These are phyloP conservation scores for Calameuta filiformis DNA, from an alignment of 2,888 invertebrate genomes.

Conservation along the genomic window DNA sequence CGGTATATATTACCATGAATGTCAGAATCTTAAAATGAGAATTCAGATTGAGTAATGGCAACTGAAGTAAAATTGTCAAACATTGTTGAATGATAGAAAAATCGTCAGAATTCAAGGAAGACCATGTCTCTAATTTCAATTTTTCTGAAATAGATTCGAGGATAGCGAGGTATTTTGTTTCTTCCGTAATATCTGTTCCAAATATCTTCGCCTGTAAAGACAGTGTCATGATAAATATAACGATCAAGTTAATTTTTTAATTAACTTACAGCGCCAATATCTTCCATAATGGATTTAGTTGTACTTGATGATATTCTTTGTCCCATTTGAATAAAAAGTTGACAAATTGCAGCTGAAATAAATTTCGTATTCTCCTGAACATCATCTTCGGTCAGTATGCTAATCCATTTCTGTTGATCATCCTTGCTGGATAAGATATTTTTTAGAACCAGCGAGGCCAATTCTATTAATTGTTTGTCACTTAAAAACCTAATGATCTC, in stretches of 20 bases:
- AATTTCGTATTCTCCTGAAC: slow-evolving; percentile 43
- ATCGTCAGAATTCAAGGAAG: slow-evolving; percentile 21
- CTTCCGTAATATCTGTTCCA: background rate
- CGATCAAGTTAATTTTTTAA: slow-evolving; percentile 5
- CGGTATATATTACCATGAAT: slow-evolving; percentile 43
- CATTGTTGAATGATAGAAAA: slow-evolving; percentile 23
- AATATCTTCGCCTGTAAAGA: background rate
- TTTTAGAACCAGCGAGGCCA: slow-evolving; percentile 38
- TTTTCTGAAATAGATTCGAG: slow-evolving; percentile 37
- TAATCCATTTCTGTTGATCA: slow-evolving; percentile 31
- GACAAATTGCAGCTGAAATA: slow-evolving; percentile 33
- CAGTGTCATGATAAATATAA: slow-evolving; percentile 4
- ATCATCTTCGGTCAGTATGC: slow-evolving; percentile 32
- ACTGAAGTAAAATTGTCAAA: slow-evolving; percentile 34
- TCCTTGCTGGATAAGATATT: slow-evolving; percentile 29
- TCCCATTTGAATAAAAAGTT: slow-evolving; percentile 35
- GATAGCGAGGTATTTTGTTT: background rate
- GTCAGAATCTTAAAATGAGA: slow-evolving; percentile 36
- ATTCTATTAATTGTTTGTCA: slow-evolving; percentile 37
- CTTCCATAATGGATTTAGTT: slow-evolving; percentile 34
- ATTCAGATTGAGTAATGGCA: slow-evolving; percentile 43
- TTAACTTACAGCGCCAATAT: slow-evolving; percentile 38
- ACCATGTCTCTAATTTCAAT: slow-evolving; percentile 34
- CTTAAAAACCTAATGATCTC: slow-evolving; percentile 36
- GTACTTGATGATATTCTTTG: slow-evolving; percentile 16